Conservation (phyloP, 2,797 vertebrate species). For the Trematomus bernacchii region DNA sequence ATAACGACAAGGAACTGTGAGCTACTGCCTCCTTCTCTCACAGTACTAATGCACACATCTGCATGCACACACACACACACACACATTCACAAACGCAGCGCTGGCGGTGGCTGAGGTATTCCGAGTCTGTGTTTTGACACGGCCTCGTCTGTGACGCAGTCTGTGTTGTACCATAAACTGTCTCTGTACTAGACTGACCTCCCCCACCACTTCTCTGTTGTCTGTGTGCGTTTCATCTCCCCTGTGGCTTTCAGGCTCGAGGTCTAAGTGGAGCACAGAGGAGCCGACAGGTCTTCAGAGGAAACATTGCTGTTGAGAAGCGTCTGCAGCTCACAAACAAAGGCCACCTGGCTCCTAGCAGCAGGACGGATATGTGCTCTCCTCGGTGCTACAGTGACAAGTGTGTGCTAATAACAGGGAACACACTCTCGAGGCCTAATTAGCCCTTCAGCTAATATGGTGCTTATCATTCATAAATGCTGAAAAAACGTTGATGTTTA, state of each 20-base stretch:
- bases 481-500: slow-evolving; percentile 60
- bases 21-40: slow-evolving; percentile 69
- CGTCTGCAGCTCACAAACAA: slow-evolving; percentile 72
- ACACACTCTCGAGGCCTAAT: slow-evolving; percentile 69
- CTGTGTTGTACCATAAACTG: slow-evolving; percentile 80
- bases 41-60: slow-evolving; percentile 62
- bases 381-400: slow-evolving; percentile 48
- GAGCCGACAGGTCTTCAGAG: slow-evolving; percentile 77
- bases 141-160: slow-evolving; percentile 80
- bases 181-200: slow-evolving; percentile 81
- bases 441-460: slow-evolving; percentile 64
- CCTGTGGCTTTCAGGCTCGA: slow-evolving; percentile 76
- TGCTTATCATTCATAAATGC: slow-evolving; percentile 71
- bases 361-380: slow-evolving; percentile 61
- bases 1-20: slow-evolving; percentile 78
- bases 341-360: slow-evolving; percentile 74
- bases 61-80: slow-evolving; percentile 46
- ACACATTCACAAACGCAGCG: slow-evolving; percentile 26
- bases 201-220: slow-evolving; percentile 82
- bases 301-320: slow-evolving; percentile 68
- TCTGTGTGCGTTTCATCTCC: slow-evolving; percentile 74
- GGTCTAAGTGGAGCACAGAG: slow-evolving; percentile 82
- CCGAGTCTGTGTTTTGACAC: slow-evolving; percentile 76
- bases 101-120: slow-evolving; percentile 73
- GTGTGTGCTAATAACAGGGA: slow-evolving; percentile 61